Evolutionary conservation across 1,140 invertebrate genomes (phyloP).

Genomic region (Microplitis mediator): DNA sequence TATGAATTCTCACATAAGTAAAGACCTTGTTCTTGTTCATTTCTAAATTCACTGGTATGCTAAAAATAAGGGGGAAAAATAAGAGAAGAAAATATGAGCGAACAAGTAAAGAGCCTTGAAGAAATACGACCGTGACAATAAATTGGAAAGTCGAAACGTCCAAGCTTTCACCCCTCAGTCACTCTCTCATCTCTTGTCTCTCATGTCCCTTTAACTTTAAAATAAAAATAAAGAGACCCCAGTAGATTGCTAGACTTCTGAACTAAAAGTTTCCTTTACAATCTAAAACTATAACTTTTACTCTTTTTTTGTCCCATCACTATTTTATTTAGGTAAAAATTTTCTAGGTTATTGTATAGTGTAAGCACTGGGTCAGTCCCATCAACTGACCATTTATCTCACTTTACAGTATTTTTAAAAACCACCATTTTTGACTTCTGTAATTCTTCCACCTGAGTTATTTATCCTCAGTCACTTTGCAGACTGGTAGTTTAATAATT

Average conservation of each 20-base stretch:
- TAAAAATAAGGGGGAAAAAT: neutral
- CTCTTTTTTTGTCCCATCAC: neutral
- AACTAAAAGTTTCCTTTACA: neutral
- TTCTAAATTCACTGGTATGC: neutral
- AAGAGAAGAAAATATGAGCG: neutral
- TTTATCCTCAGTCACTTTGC: no score
- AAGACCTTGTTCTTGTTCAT: no score
- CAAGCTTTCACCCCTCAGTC: constrained; percentile 6
- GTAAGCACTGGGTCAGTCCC: no score
- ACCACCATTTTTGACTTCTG: no score
- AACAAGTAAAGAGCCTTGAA: constrained; percentile 4
- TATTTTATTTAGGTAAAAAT: no score
- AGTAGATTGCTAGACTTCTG: neutral
- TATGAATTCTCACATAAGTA: neutral
- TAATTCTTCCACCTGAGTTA: no score
- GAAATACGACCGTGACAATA: constrained; percentile 36
- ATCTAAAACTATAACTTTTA: neutral
- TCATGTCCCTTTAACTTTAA: neutral
- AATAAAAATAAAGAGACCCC: neutral
- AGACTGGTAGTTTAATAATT: no score
- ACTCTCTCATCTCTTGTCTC: neutral
- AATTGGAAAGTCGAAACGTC: constrained; percentile 33
- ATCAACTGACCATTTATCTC: no score
- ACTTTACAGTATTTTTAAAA: no score
- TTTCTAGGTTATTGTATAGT: no score